Percentiles rank a stretch among this genome's conserved stretches.
Evolutionary conservation across 2,113 vertebrate genomes (phyloP).

Genomic region (Caloenas nicobarica): DNA sequence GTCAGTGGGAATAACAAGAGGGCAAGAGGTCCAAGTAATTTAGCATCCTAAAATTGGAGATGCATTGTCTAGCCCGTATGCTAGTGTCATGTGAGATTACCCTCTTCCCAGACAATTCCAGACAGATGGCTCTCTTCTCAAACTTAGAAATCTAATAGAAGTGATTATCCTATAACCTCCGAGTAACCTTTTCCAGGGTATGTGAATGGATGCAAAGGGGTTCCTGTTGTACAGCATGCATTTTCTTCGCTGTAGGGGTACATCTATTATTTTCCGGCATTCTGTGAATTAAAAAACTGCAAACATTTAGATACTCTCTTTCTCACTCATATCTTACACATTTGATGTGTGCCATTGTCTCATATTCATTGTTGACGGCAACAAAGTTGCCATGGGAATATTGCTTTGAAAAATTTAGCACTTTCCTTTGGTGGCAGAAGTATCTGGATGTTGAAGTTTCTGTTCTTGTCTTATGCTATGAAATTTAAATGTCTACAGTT

Average conservation of each 20-base stretch:
- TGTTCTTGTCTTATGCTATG: neutral
- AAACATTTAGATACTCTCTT: neutral
- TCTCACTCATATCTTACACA: neutral
- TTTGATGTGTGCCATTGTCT: neutral
- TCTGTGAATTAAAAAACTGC: neutral
- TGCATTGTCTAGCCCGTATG: neutral
- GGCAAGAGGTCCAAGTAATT: slow-evolving; percentile 10
- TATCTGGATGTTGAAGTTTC: neutral
- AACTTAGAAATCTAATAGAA: slow-evolving; percentile 2
- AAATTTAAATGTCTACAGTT: neutral
- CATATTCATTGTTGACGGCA: neutral
- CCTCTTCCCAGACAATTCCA: neutral
- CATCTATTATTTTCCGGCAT: neutral
- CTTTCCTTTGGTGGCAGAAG: neutral
- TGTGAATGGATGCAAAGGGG: neutral
- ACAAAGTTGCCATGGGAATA: slow-evolving; percentile 35
- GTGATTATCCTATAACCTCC: neutral
- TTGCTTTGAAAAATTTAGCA: neutral
- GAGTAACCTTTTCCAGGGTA: neutral
- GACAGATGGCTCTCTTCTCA: neutral
- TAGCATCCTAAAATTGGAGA: neutral
- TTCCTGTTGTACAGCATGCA: accelerated
- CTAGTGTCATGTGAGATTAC: neutral
- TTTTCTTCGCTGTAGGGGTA: neutral
- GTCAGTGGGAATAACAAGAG: neutral